Evolutionary conservation across 2,888 invertebrate genomes (phyloP), one percentile per base, ranked within the genome.

Genomic region (Trachelus stipa): DNA sequence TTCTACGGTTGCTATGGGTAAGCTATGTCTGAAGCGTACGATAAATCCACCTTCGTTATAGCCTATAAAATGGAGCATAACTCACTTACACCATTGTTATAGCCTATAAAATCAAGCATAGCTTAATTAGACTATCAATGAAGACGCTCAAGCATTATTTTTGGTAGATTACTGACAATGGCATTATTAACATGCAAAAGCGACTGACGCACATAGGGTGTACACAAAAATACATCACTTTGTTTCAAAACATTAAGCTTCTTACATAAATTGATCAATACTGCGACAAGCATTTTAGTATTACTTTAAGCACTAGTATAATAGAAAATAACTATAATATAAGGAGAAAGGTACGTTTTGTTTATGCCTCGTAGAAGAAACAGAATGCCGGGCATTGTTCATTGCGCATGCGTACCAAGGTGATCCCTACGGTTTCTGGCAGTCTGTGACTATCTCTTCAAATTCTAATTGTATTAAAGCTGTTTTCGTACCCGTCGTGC

Each of bases 401-500:
- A 69, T 35, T 4, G 77, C 81, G 81, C 81, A 81, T 78, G 81
- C 82, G 82, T 69, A 56, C 33, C 31, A 56, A 74, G 76, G 71
- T 78, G 76, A 56, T 56, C 23, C 56, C 56, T 56, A 56, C 56
- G 9, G 56, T 56, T 23, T 23, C 56, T 56, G 56, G 56, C 56
- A 56, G 56, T 6, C 56, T 56, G 56, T 56, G 56, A 56, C 9
- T 23, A 56, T 23, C 56, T 56, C 56, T 23, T 56, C 2, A 56
- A 56, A 23, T 56, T 56, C 56, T 56, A 56, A 56, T 56, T 23
- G 23, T 56, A 56, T 56, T 23, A 56, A 56, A 56, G 56, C 56
- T 56, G 77, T 73, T 78, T 73, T 71, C 84, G 88, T 84, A 91
- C 91, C 91, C 82, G 90, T 86, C 78, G 89, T 85, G 83, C 87